Evolutionary conservation across 2,113 vertebrate species (phyloP).

Genomic region (Chloroceryle aenea): DNA sequence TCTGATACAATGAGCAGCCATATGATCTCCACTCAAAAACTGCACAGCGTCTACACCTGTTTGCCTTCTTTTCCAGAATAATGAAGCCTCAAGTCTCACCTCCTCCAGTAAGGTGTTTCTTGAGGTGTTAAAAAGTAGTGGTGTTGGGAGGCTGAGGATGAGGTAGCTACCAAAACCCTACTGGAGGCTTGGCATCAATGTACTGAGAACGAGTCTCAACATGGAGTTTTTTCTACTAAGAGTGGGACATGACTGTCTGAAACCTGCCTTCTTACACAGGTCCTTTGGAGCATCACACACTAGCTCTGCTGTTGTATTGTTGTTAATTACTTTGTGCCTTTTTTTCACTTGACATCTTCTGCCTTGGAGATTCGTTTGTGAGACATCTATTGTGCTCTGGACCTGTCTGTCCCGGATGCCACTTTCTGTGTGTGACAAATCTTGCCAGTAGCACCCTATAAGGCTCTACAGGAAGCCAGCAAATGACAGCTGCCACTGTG

Average conservation of each 20-base stretch:
- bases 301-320: background rate
- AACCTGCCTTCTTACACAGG: background rate
- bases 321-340: background rate
- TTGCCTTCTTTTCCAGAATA: background rate
- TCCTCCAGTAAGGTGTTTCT: background rate
- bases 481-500: accelerated
- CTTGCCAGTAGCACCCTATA: background rate
- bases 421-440: background rate
- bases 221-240: background rate
- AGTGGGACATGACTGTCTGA: background rate
- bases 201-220: background rate
- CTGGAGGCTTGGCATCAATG: background rate
- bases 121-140: background rate
- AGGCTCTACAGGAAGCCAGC: background rate
- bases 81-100: background rate
- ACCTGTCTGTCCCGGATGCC: background rate
- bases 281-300: background rate
- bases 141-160: background rate
- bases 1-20: background rate
- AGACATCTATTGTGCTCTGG: background rate
- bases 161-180: background rate
- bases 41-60: background rate
- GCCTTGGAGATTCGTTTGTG: background rate
- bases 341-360: background rate
- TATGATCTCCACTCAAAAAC: accelerated